phyloP scores from a whole-genome alignment of 1,140 invertebrate genomes.

The Meloidogyne hapla region DNA sequence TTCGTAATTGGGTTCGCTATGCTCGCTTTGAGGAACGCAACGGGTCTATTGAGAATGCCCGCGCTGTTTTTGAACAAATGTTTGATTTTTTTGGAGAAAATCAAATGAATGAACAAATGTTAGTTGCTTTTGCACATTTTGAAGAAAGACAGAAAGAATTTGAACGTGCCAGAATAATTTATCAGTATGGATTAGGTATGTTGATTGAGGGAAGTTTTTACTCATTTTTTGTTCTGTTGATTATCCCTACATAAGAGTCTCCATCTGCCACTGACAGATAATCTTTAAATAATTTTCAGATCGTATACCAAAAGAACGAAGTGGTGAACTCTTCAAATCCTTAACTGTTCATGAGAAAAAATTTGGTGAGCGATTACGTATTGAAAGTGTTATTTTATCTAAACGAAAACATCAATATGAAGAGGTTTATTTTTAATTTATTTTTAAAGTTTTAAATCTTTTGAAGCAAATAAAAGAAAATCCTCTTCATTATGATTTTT shows the following conservation, averaged over 20 bases:
- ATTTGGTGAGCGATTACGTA: conserved; percentile 90
- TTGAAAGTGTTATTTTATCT: conserved; percentile 96
- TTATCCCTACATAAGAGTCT: too few species aligned
- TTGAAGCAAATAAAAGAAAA: conserved; percentile 84
- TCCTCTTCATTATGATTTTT: conserved; percentile 95
- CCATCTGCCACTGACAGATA: too few species aligned
- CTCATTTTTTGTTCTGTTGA: too few species aligned
- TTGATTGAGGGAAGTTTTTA: too few species aligned
- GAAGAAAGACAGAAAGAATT: conserved; percentile 98
- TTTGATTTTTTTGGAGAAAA: conserved; percentile 97
- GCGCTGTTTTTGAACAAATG: conserved; percentile 81
- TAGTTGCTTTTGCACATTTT: conserved; percentile 96
- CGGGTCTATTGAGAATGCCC: conserved; percentile 83
- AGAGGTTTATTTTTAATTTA: conserved; percentile 69
- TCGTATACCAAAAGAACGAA: conserved; percentile 82
- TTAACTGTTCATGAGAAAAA: conserved; percentile 99
- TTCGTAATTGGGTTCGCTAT: conserved; percentile 57
- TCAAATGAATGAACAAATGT: conserved; percentile 85
- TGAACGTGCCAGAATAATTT: conserved; percentile 90
- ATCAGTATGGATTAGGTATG: conserved; percentile 93
- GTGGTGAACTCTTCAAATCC: conserved; percentile 92
- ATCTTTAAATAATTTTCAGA: too few species aligned
- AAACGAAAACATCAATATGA: conserved; percentile 96
- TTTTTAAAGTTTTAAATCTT: neutral
- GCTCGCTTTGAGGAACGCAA: conserved; percentile 88